These are phyloP conservation scores for Chrysocyon brachyurus DNA, from an alignment of 2,797 vertebrate genomes.

Conservation along the genomic window DNA sequence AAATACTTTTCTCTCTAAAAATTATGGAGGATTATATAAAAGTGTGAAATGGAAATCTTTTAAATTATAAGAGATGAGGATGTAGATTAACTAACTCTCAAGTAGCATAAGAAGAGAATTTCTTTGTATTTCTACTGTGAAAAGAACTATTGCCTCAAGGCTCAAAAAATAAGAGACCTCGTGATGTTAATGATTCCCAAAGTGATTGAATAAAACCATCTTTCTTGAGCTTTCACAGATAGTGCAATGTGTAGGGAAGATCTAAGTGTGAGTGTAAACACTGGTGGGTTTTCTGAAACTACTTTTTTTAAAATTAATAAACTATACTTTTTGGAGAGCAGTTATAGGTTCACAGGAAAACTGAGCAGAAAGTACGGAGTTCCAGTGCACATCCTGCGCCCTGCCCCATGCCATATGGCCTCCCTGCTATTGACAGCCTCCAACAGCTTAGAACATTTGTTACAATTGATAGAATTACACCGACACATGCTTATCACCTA, in stretches of 20 bases:
- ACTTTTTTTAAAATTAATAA: background rate
- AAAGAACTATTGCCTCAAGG: background rate
- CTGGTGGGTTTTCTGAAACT: background rate
- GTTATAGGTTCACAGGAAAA: slow-evolving; percentile 2
- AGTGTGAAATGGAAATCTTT: slow-evolving; percentile 20
- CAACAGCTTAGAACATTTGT: background rate
- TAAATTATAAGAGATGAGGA: background rate
- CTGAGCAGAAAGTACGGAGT: background rate
- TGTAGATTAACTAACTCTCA: background rate
- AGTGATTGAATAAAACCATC: background rate
- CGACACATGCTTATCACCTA: background rate
- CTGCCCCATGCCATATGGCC: accelerated
- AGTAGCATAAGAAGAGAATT: background rate
- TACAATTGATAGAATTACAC: background rate
- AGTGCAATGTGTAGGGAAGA: background rate
- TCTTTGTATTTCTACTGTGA: slow-evolving; percentile 6
- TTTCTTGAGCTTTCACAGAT: background rate
- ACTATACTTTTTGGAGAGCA: background rate
- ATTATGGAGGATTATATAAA: slow-evolving; percentile 33
- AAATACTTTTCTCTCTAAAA: slow-evolving; percentile 65
- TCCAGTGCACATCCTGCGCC: background rate
- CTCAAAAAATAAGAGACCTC: background rate
- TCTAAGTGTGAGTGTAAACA: slow-evolving; percentile 33
- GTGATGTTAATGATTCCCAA: background rate
- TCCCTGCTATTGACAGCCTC: background rate